Percentiles rank a stretch among this genome's conserved stretches.
phyloP scores from a whole-genome alignment of 2,888 invertebrate species.

The Drosophila falleni region DNA sequence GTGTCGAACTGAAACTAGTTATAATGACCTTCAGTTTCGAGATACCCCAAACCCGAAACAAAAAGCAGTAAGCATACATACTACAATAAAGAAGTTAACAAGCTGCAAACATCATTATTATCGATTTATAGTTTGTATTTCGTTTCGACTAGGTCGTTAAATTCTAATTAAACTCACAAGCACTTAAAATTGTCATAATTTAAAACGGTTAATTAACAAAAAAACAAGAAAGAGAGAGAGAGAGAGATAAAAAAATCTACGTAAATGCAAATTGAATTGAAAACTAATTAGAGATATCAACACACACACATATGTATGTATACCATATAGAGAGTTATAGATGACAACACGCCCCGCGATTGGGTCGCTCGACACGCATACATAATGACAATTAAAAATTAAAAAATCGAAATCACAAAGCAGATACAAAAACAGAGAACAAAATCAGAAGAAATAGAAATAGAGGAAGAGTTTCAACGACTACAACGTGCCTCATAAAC shows the following conservation, averaged over 20 bases:
- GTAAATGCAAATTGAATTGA: slow-evolving; percentile 77
- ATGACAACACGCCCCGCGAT: slow-evolving; percentile 50
- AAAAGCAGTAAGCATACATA: slow-evolving; percentile 26
- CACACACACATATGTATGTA: slow-evolving; percentile 30
- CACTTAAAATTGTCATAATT: slow-evolving; percentile 73
- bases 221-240: neutral
- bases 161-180: slow-evolving; percentile 63
- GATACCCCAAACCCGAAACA: slow-evolving; percentile 18
- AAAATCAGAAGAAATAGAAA: slow-evolving; percentile 26
- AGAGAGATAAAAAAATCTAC: slow-evolving; percentile 10
- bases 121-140: slow-evolving; percentile 49
- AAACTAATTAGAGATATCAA: slow-evolving; percentile 77
- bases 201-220: slow-evolving; percentile 62
- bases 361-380: slow-evolving; percentile 62
- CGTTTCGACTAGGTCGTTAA: slow-evolving; percentile 49
- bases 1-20: slow-evolving; percentile 16
- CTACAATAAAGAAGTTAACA: slow-evolving; percentile 33
- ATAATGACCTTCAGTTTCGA: slow-evolving; percentile 19
- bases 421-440: slow-evolving; percentile 9
- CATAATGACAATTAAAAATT: slow-evolving; percentile 72
- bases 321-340: slow-evolving; percentile 16
- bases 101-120: slow-evolving; percentile 36
- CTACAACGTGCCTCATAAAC: slow-evolving; percentile 41
- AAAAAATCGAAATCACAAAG: slow-evolving; percentile 44
- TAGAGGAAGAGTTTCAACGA: neutral